Percentiles rank a stretch among this genome's conserved stretches.
Evolutionary conservation across 2,888 invertebrate species (phyloP).

Genomic region (Catocala nupta): DNA sequence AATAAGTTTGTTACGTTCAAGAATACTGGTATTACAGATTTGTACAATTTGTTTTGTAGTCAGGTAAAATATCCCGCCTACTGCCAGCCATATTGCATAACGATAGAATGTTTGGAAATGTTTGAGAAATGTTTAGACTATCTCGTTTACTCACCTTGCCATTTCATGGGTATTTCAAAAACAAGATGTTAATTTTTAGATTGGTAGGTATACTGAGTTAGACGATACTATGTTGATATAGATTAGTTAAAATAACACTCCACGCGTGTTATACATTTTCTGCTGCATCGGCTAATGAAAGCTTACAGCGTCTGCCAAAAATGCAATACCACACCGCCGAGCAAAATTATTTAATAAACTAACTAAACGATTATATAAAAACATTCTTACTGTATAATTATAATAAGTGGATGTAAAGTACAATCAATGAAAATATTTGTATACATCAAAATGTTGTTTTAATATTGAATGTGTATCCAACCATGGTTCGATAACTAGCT

Average conservation of each 20-base stretch:
- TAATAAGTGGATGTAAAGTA: too few species aligned
- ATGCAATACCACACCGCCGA: too few species aligned
- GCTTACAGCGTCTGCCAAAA: too few species aligned
- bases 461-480: too few species aligned
- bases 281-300: too few species aligned
- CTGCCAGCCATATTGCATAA: slow-evolving; percentile 45
- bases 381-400: too few species aligned
- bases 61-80: slow-evolving; percentile 6
- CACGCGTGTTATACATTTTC: too few species aligned
- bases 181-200: slow-evolving; percentile 6
- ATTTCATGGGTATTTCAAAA: slow-evolving; percentile 18
- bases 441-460: too few species aligned
- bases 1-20: slow-evolving; percentile 25
- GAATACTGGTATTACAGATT: slow-evolving; percentile 1
- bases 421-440: too few species aligned
- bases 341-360: too few species aligned
- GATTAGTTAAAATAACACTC: not conserved
- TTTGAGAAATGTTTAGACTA: slow-evolving; percentile 34
- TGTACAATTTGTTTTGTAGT: slow-evolving; percentile 14
- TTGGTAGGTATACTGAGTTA: not conserved
- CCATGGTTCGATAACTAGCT: too few species aligned
- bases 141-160: slow-evolving; percentile 13
- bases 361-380: too few species aligned
- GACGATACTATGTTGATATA: not conserved
- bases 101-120: slow-evolving; percentile 31